Evolutionary conservation across 2,797 vertebrate species (phyloP).

Genomic region (Amniataba percoides): DNA sequence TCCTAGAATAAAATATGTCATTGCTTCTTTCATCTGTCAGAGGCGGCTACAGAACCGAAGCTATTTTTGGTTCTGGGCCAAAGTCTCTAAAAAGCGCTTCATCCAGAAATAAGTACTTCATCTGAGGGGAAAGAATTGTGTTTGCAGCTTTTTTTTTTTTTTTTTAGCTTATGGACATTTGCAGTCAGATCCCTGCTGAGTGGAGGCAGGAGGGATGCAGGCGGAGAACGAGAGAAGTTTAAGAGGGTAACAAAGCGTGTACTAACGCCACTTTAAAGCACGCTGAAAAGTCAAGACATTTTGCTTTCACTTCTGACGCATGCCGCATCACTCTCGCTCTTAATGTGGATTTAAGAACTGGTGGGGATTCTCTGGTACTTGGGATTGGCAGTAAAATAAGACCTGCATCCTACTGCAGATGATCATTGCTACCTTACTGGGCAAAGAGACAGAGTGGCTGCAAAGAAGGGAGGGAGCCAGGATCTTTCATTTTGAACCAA

Average conservation of each 20-base stretch:
- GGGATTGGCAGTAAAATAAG: conserved; percentile 13
- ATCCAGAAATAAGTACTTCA: conserved; percentile 56
- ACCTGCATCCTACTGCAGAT: neutral
- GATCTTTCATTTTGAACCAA: neutral
- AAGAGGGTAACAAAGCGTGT: conserved; percentile 19
- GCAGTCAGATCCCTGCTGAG: conserved; percentile 29
- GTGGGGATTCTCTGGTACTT: conserved; percentile 15
- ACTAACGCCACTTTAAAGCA: conserved; percentile 21
- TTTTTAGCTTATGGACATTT: conserved; percentile 21
- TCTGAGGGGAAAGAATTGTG: conserved; percentile 25
- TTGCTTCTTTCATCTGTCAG: conserved; percentile 52
- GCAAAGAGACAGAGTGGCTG: neutral
- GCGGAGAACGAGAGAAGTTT: conserved; percentile 25
- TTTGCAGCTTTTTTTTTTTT: conserved; percentile 18
- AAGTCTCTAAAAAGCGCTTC: conserved; percentile 53
- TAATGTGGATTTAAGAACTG: conserved; percentile 28
- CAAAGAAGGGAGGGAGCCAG: neutral
- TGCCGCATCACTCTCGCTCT: conserved; percentile 10
- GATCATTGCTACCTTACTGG: neutral
- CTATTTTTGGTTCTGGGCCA: conserved; percentile 43
- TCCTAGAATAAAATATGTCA: conserved; percentile 49
- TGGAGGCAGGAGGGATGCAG: conserved; percentile 17
- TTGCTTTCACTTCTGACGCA: conserved; percentile 7
- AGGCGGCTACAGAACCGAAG: conserved; percentile 25
- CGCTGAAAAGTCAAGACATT: conserved; percentile 19